Conservation (phyloP, 1,140 invertebrate genomes). For the Aethina tumida region DNA sequence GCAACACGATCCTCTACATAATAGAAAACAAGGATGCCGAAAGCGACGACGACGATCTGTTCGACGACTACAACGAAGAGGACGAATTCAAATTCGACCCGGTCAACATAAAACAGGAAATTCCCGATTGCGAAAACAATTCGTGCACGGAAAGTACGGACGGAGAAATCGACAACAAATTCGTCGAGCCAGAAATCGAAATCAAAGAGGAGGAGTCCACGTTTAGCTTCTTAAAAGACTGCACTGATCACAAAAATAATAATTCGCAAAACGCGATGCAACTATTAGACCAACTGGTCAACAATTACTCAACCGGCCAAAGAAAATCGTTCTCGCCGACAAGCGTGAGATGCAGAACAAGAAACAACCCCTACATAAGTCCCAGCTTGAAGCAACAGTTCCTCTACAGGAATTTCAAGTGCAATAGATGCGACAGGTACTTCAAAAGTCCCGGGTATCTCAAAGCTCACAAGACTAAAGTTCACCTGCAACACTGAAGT, state of each 20-base stretch:
- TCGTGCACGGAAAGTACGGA: constrained; percentile 2
- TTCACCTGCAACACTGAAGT: constrained; percentile 16
- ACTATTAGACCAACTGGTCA: constrained; percentile 20
- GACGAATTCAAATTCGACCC: constrained; percentile 13
- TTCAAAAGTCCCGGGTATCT: constrained; percentile 36
- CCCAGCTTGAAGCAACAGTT: constrained; percentile 33
- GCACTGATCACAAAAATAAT: constrained; percentile 4
- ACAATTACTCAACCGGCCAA: constrained; percentile 14
- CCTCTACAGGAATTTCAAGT: constrained; percentile 30
- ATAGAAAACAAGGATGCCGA: constrained; percentile 24
- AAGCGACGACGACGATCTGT: constrained; percentile 18
- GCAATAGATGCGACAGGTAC: constrained; percentile 30
- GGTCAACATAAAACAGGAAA: too few relatives aligned
- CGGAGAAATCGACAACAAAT: constrained; percentile 15
- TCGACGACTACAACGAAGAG: constrained; percentile 23
- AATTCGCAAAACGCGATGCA: constrained; percentile 8
- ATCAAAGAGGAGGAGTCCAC: constrained; percentile 24
- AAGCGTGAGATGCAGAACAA: constrained; percentile 27
- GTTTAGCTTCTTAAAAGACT: constrained; percentile 7
- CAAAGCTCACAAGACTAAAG: constrained; percentile 31
- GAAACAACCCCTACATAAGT: constrained; percentile 33
- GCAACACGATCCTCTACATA: constrained; percentile 26
- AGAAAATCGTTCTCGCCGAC: constrained; percentile 23
- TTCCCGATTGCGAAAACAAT: too few relatives aligned
- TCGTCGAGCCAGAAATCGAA: constrained; percentile 30